A percentile compares a stretch with the other conserved stretches of the same genome.
These are phyloP conservation scores for Sebastiscus tertius DNA, from an alignment of 2,797 vertebrate genomes.

Conservation along the genomic window DNA sequence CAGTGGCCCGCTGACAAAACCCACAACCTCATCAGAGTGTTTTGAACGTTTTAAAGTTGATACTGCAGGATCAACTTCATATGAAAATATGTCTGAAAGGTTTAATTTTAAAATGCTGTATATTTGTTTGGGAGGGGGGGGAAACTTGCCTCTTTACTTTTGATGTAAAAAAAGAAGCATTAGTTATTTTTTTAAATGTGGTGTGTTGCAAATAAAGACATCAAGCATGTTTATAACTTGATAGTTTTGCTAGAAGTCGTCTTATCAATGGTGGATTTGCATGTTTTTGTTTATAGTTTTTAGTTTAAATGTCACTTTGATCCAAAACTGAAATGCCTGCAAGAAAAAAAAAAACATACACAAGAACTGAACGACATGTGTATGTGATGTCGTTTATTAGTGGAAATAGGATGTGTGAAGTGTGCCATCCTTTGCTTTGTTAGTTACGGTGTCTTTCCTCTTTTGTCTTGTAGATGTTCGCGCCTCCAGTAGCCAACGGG, in stretches of 20 bases:
- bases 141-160: background rate
- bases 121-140: background rate
- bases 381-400: constrained; percentile 44
- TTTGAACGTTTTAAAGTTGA: constrained; percentile 1
- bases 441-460: constrained; percentile 52
- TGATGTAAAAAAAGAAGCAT: background rate
- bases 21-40: background rate
- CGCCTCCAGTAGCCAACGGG: constrained; percentile 95
- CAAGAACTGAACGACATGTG: background rate
- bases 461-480: constrained; percentile 94
- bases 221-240: background rate
- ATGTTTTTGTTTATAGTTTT: background rate
- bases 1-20: constrained; percentile 14
- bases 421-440: constrained; percentile 55
- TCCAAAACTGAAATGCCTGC: constrained; percentile 3
- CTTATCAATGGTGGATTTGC: background rate
- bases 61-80: background rate
- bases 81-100: background rate
- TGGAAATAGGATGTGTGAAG: constrained; percentile 64
- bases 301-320: background rate
- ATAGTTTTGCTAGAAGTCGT: background rate
- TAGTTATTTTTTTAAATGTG: background rate
- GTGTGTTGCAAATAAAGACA: background rate
- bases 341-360: background rate
- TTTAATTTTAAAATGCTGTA: background rate